A percentile compares a stretch with the other conserved stretches of the same genome.
These are phyloP conservation scores for Tokudaia muenninki DNA, from an alignment of 2,797 vertebrate genomes.

Conservation along the genomic window DNA sequence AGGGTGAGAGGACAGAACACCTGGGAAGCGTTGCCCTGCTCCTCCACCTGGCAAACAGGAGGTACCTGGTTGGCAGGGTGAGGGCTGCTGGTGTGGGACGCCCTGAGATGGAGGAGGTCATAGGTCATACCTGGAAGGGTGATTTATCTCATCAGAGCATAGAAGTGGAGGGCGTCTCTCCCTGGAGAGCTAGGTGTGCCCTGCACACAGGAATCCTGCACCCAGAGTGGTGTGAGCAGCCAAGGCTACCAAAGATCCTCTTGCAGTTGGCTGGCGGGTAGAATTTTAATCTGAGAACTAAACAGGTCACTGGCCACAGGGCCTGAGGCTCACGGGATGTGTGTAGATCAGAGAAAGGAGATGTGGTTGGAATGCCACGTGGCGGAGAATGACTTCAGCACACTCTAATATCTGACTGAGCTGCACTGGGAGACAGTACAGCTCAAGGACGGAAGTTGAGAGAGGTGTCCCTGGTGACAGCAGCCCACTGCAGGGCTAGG, in stretches of 20 bases:
- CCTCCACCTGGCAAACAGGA: not conserved
- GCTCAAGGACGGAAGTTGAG: not conserved
- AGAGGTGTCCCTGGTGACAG: not conserved
- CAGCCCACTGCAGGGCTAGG: not conserved
- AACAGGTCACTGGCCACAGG: not conserved
- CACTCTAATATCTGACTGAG: not conserved
- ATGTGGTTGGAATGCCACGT: not conserved
- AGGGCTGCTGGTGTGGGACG: not conserved
- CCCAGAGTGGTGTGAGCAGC: not conserved
- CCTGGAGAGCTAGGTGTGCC: not conserved
- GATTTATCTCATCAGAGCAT: not conserved
- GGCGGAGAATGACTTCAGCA: not conserved
- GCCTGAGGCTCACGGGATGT: not conserved
- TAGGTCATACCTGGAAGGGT: not conserved
- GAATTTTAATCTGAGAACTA: not conserved
- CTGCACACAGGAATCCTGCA: fast-evolving
- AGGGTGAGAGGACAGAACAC: not conserved
- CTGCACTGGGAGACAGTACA: not conserved
- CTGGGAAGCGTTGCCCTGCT: not conserved
- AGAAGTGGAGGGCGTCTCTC: not conserved
- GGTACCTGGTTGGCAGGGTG: not conserved
- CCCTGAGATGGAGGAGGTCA: not conserved
- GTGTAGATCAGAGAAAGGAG: not conserved
- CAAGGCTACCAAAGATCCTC: not conserved
- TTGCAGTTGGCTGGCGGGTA: not conserved